phyloP scores from a whole-genome alignment of 1,140 invertebrate species.

The Drosophila athabasca region DNA sequence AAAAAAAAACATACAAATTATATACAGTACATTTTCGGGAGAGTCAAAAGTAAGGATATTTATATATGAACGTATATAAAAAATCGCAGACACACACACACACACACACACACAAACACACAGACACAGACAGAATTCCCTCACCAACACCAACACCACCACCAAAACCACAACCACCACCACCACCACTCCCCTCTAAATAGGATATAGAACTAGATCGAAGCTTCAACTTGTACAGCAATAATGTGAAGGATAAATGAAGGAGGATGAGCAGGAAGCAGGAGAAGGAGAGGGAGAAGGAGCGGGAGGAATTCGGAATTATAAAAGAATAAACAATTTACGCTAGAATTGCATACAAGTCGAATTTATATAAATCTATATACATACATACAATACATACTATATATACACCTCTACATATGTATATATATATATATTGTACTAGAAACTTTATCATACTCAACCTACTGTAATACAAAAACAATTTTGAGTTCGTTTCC shows the following conservation, averaged over 20 bases:
- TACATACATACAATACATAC: conserved; percentile 42
- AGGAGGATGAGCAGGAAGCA: conserved; percentile 18
- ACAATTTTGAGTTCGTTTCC: conserved; percentile 38
- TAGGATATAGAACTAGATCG: conserved; percentile 42
- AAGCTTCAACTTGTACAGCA: conserved; percentile 61
- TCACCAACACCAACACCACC: neutral
- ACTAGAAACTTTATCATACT: conserved; percentile 51
- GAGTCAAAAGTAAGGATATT: conserved; percentile 67
- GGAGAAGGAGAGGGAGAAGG: no score
- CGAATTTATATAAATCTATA: conserved; percentile 76
- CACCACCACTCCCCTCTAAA: conserved; percentile 3
- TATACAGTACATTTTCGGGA: conserved; percentile 60
- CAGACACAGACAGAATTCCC: conserved; percentile 22
- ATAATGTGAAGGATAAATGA: conserved; percentile 9
- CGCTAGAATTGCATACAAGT: conserved; percentile 80
- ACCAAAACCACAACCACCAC: neutral
- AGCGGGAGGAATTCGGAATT: conserved; percentile 2
- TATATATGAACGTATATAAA: conserved; percentile 69
- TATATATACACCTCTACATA: conserved; percentile 30
- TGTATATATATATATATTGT: conserved; percentile 28
- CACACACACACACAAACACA: conserved; percentile 21
- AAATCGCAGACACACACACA: conserved; percentile 33
- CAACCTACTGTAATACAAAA: conserved; percentile 53
- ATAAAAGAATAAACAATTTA: conserved; percentile 51
- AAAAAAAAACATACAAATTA: conserved; percentile 42